These are phyloP conservation scores for Chloromyia formosa DNA, from an alignment of 2,888 invertebrate genomes.

Conservation along the genomic window DNA sequence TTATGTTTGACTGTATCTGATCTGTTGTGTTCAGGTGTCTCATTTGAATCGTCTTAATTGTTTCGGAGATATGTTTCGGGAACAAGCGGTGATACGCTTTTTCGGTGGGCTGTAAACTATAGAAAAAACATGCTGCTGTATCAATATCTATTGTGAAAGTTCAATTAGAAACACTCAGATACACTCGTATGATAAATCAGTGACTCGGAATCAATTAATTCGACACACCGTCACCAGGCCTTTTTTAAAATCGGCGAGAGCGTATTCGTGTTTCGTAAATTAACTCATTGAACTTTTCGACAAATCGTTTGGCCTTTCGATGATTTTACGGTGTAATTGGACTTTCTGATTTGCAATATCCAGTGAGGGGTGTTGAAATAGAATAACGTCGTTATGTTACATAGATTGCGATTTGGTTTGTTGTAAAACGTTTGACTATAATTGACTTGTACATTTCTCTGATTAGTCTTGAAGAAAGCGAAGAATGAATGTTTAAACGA, in stretches of 20 bases:
- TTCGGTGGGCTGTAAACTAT: too few relatives aligned
- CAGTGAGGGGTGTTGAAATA: neutral
- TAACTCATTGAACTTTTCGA: neutral
- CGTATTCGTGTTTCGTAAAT: neutral
- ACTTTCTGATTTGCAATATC: slow-evolving; percentile 10
- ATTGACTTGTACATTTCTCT: too few relatives aligned
- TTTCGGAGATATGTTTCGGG: neutral
- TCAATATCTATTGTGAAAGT: slow-evolving; percentile 1
- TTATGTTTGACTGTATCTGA: neutral
- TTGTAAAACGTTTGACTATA: too few relatives aligned
- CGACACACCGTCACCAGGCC: neutral
- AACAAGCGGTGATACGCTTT: too few relatives aligned
- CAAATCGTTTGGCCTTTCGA: neutral
- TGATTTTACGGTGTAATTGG: slow-evolving; percentile 5
- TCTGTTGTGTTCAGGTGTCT: slow-evolving; percentile 3
- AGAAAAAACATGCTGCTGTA: neutral
- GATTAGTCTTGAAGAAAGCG: too few relatives aligned
- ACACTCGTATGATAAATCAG: slow-evolving; percentile 1
- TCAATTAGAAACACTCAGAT: neutral
- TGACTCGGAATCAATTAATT: slow-evolving; percentile 18
- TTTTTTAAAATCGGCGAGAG: neutral
- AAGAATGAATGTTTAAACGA: too few relatives aligned
- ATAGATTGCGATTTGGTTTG: too few relatives aligned
- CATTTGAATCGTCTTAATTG: neutral
- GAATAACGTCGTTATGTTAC: too few relatives aligned